Percentiles rank a stretch among this genome's conserved stretches.
Evolutionary conservation across 2,113 vertebrate genomes (phyloP).

Genomic region (Elachura formosa): DNA sequence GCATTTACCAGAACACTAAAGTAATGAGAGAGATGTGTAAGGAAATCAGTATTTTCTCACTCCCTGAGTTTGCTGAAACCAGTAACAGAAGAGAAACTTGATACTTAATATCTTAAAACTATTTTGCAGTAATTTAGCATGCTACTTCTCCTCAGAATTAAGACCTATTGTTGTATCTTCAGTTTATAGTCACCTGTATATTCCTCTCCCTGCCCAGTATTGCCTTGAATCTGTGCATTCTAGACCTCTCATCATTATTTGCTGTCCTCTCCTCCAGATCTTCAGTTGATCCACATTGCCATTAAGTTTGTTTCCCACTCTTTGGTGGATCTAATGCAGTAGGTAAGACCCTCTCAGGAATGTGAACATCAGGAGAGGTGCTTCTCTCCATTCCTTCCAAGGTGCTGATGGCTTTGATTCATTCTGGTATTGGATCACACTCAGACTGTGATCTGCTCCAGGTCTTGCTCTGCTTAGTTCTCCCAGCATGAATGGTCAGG

Average conservation of each 20-base stretch:
- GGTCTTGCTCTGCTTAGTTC: background rate
- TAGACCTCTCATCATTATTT: background rate
- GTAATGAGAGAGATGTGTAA: background rate
- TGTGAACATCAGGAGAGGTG: background rate
- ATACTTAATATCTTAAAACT: background rate
- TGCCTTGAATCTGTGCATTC: background rate
- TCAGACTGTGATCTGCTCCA: background rate
- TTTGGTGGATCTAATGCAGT: background rate
- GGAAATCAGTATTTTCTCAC: background rate
- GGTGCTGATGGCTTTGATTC: background rate
- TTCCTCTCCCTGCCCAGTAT: fast-evolving
- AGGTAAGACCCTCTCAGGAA: background rate
- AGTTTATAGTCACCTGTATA: background rate
- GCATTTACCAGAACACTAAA: background rate
- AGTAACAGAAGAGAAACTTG: background rate
- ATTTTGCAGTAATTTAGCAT: background rate
- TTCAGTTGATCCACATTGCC: background rate
- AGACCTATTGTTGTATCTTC: background rate
- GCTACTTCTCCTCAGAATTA: background rate
- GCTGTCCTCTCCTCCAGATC: background rate
- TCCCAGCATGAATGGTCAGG: background rate
- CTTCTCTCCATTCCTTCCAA: background rate
- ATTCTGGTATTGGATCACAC: background rate
- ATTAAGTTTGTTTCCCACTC: background rate
- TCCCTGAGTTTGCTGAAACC: background rate